Conservation (phyloP, 2,888 invertebrate genomes). For the Hoplodrina ambigua region DNA sequence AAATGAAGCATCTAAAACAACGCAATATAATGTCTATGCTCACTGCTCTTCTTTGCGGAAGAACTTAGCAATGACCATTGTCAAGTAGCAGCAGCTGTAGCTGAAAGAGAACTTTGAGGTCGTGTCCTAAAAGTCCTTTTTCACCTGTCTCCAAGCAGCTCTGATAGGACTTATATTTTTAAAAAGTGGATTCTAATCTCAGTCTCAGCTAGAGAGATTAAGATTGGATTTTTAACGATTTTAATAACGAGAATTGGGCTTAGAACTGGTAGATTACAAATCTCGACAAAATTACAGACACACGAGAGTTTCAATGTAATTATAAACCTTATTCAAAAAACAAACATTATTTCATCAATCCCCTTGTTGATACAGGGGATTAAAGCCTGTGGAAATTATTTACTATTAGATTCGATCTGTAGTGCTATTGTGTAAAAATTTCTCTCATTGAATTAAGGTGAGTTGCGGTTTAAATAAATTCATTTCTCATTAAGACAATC, state of each 20-base stretch:
- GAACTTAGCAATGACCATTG: neutral
- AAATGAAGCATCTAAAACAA: neutral
- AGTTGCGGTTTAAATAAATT: too few species aligned
- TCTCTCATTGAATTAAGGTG: too few species aligned
- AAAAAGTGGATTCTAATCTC: too few species aligned
- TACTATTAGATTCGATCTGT: too few species aligned
- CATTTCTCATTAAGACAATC: too few species aligned
- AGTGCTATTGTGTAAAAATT: too few species aligned
- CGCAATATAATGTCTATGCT: neutral
- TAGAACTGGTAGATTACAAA: neutral
- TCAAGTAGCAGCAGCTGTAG: fast-evolving
- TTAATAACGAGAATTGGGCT: too few species aligned
- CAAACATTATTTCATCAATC: neutral
- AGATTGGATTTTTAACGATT: too few species aligned
- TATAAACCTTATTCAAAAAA: neutral
- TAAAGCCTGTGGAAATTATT: neutral
- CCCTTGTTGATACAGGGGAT: neutral
- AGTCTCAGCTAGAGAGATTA: too few species aligned
- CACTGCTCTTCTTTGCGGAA: too few species aligned
- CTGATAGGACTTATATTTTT: too few species aligned
- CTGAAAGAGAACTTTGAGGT: neutral
- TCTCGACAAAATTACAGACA: neutral
- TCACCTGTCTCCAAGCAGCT: neutral
- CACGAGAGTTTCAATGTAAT: neutral
- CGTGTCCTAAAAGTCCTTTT: neutral